Percentiles rank a stretch among this genome's conserved stretches.
These are phyloP conservation scores for Cerastoderma edule DNA, from an alignment of 2,888 invertebrate genomes.

Conservation along the genomic window DNA sequence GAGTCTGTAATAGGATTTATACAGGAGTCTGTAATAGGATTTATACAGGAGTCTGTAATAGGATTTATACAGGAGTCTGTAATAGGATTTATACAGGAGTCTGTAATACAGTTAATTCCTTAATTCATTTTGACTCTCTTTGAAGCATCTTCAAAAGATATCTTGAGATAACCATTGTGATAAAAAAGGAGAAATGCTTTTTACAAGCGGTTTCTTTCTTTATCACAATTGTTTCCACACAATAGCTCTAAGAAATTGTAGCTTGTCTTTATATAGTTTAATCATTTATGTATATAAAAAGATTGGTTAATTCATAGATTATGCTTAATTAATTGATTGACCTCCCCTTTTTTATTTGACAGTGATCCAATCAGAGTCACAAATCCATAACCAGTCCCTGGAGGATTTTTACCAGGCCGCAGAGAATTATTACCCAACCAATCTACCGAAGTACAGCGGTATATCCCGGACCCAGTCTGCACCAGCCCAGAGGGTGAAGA, in stretches of 20 bases:
- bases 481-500: constrained; percentile 49
- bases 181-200: constrained; percentile 16
- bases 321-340: neutral
- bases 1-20: too few relatives aligned
- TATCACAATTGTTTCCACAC: neutral
- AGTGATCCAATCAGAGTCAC: constrained; percentile 45
- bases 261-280: too few relatives aligned
- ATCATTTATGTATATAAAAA: too few relatives aligned
- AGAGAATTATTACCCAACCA: constrained; percentile 70
- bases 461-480: constrained; percentile 59
- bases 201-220: constrained; percentile 7
- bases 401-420: constrained; percentile 78
- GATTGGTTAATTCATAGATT: neutral
- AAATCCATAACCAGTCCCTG: constrained; percentile 67
- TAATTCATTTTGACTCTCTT: too few relatives aligned
- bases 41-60: too few relatives aligned
- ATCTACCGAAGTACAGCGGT: constrained; percentile 62
- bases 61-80: too few relatives aligned
- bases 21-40: too few relatives aligned
- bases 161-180: constrained; percentile 12
- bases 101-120: too few relatives aligned
- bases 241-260: too few relatives aligned
- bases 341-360: neutral
- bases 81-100: too few relatives aligned
- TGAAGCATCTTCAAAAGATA: too few relatives aligned